Conservation (phyloP, 2,113 vertebrate genomes). For the Porphyrio hochstetteri region DNA sequence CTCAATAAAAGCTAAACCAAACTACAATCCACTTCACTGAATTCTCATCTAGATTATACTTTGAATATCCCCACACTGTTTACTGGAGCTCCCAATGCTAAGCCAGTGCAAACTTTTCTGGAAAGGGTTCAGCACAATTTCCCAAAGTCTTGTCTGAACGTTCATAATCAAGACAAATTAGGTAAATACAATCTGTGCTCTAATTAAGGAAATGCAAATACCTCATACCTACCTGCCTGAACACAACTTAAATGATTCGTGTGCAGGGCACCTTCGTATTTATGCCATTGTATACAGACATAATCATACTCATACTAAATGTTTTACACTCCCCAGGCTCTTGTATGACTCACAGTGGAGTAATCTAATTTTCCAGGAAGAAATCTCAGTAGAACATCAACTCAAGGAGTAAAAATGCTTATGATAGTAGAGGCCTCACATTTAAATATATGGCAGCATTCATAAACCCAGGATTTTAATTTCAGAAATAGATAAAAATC, state of each 20-base stretch:
- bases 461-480: not conserved
- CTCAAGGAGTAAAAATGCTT: not conserved
- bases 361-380: not conserved
- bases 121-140: not conserved
- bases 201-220: not conserved
- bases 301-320: not conserved
- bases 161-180: not conserved
- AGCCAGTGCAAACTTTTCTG: not conserved
- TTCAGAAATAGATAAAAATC: constrained; percentile 17
- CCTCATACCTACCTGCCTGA: not conserved
- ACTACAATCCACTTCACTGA: not conserved
- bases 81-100: not conserved
- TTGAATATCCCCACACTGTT: not conserved
- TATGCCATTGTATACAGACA: not conserved
- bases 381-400: not conserved
- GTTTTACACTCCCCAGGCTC: not conserved
- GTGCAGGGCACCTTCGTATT: not conserved
- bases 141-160: not conserved
- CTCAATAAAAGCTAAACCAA: not conserved
- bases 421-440: not conserved
- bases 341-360: not conserved
- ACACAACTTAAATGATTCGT: not conserved
- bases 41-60: not conserved
- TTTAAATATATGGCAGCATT: not conserved
- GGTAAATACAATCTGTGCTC: not conserved